Evolutionary conservation across 2,797 vertebrate species (phyloP).

Genomic region (Erpetoichthys calabaricus): DNA sequence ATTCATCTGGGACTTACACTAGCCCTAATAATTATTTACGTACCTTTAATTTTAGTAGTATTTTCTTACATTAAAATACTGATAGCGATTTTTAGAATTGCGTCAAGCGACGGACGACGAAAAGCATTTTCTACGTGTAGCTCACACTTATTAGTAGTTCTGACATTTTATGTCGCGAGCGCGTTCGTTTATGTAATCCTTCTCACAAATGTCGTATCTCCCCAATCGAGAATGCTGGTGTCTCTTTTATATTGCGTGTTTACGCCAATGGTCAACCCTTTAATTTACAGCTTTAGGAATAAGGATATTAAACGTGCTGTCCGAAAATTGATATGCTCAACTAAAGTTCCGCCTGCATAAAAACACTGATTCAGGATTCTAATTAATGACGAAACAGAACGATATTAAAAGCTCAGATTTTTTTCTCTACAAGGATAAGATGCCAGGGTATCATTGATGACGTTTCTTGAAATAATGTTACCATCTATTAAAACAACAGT

Average conservation of each 20-base stretch:
- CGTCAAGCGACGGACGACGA: slow-evolving; percentile 18
- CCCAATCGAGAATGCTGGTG: slow-evolving; percentile 20
- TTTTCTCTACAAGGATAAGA: no score
- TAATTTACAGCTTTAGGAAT: slow-evolving; percentile 31
- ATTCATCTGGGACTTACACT: slow-evolving; percentile 34
- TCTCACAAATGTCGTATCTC: slow-evolving; percentile 27
- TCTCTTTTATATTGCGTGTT: slow-evolving; percentile 18
- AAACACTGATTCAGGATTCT: no score
- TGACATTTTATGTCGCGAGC: slow-evolving; percentile 28
- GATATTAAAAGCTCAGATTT: no score
- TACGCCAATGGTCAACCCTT: slow-evolving; percentile 31
- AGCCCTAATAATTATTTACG: slow-evolving; percentile 33
- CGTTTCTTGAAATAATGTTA: no score
- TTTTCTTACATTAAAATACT: slow-evolving; percentile 37
- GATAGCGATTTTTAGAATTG: slow-evolving; percentile 29
- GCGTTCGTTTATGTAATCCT: slow-evolving; percentile 36
- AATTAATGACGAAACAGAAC: no score
- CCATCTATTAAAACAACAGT: no score
- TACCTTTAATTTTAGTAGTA: slow-evolving; percentile 39
- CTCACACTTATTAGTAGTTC: slow-evolving; percentile 34
- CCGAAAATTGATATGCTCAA: not conserved
- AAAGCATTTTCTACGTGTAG: slow-evolving; percentile 42
- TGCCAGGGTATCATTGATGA: no score
- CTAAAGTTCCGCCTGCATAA: not conserved
- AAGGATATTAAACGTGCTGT: slow-evolving; percentile 18